Evolutionary conservation across 1,140 invertebrate genomes (phyloP).

Genomic region (Ostrea edulis): DNA sequence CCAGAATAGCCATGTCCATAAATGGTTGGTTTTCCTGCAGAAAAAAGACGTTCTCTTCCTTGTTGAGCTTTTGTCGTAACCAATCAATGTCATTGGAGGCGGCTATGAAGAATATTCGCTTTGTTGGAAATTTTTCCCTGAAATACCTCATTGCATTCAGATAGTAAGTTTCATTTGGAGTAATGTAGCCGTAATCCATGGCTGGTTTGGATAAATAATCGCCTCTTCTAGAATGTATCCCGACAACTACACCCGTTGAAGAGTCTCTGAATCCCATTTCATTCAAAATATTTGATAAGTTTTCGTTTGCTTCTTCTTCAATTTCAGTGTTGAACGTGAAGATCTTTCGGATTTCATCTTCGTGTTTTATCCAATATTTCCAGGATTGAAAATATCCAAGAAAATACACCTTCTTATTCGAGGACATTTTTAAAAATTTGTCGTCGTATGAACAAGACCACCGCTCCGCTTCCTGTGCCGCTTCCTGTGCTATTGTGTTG

Average conservation of each 20-base stretch:
- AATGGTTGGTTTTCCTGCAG: constrained; percentile 37
- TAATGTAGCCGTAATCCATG: constrained; percentile 55
- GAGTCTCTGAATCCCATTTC: not conserved
- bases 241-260: constrained; percentile 52
- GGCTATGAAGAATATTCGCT: constrained; percentile 57
- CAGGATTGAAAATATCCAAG: constrained; percentile 56
- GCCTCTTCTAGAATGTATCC: constrained; percentile 64
- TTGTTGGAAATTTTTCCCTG: constrained; percentile 49
- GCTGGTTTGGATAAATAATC: constrained; percentile 48
- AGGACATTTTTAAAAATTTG: not conserved
- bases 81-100: constrained; percentile 57
- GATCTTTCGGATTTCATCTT: constrained; percentile 43
- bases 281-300: not conserved
- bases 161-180: constrained; percentile 56
- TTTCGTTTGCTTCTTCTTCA: not conserved
- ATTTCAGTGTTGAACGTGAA: constrained; percentile 47
- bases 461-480: not conserved
- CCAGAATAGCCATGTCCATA: constrained; percentile 69
- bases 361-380: constrained; percentile 54
- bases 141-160: constrained; percentile 57
- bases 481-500: not conserved
- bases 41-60: constrained; percentile 41
- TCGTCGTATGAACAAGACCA: constrained; percentile 37
- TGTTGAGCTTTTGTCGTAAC: constrained; percentile 39
- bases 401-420: constrained; percentile 43